Percentiles rank a stretch among this genome's conserved stretches.
phyloP scores from a whole-genome alignment of 2,888 invertebrate genomes.

The Drosophila kanekoi region DNA sequence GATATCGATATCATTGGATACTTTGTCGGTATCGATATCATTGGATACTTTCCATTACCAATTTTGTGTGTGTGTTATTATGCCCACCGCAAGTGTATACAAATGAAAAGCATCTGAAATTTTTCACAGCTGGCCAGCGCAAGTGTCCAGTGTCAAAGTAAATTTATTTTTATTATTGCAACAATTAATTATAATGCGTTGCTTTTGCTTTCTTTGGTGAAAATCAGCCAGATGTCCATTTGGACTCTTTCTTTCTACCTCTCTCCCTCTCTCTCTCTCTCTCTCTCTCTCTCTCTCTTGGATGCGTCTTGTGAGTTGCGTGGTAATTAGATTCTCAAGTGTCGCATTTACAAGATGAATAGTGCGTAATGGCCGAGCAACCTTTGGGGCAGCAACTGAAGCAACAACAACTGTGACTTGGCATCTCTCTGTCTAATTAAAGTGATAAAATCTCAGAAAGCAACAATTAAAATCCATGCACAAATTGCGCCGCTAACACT shows the following conservation, averaged over 20 bases:
- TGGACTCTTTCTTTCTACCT: background rate
- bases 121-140: conserved; percentile 11
- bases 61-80: background rate
- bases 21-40: too few relatives aligned
- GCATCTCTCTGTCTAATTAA: conserved; percentile 56
- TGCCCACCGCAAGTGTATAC: background rate
- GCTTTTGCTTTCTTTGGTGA: conserved; percentile 49
- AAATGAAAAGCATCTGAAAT: conserved; percentile 5
- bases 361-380: conserved; percentile 73
- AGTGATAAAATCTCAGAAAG: conserved; percentile 57
- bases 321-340: conserved; percentile 71
- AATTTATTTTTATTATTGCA: conserved; percentile 40
- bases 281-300: background rate
- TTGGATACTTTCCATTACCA: too few relatives aligned
- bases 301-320: conserved; percentile 2
- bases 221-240: conserved; percentile 29
- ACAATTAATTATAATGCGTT: conserved; percentile 47
- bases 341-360: conserved; percentile 63
- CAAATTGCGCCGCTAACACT: conserved; percentile 23
- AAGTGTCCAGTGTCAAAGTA: conserved; percentile 34
- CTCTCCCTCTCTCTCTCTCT: background rate
- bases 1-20: too few relatives aligned
- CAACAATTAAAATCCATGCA: conserved; percentile 52
- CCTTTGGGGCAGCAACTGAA: conserved; percentile 25
- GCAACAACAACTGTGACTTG: conserved; percentile 24